Evolutionary conservation across 1,140 invertebrate species (phyloP).

Genomic region (Aphelenchoides besseyi): DNA sequence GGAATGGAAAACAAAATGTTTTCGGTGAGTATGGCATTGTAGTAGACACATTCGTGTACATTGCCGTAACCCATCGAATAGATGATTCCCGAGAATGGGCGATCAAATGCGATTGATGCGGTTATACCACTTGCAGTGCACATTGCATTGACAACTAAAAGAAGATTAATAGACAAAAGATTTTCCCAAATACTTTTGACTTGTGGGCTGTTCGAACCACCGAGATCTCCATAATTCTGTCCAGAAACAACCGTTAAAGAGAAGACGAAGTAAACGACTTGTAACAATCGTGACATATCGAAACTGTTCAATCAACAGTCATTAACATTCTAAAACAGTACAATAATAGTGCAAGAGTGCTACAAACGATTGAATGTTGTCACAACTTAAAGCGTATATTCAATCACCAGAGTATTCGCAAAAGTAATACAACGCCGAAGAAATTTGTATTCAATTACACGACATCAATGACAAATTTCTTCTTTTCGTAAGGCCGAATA

Average conservation of each 20-base stretch:
- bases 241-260: background rate
- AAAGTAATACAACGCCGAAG: background rate
- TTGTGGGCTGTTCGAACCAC: background rate
- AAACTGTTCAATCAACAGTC: too few species aligned
- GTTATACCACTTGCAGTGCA: constrained; percentile 54
- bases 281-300: too few species aligned
- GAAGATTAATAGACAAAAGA: background rate
- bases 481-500: background rate
- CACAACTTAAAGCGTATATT: too few species aligned
- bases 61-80: constrained; percentile 53
- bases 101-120: constrained; percentile 52
- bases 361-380: too few species aligned
- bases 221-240: background rate
- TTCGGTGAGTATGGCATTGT: constrained; percentile 49
- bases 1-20: constrained; percentile 57
- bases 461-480: background rate
- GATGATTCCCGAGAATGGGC: constrained; percentile 54
- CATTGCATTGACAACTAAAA: constrained; percentile 55
- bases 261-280: too few species aligned
- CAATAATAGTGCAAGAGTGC: too few species aligned
- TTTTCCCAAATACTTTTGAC: background rate
- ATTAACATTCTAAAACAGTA: too few species aligned
- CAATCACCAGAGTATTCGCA: too few species aligned
- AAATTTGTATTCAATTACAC: background rate
- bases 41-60: constrained; percentile 55